phyloP scores from a whole-genome alignment of 2,888 invertebrate species.

The Catocala nupta region DNA sequence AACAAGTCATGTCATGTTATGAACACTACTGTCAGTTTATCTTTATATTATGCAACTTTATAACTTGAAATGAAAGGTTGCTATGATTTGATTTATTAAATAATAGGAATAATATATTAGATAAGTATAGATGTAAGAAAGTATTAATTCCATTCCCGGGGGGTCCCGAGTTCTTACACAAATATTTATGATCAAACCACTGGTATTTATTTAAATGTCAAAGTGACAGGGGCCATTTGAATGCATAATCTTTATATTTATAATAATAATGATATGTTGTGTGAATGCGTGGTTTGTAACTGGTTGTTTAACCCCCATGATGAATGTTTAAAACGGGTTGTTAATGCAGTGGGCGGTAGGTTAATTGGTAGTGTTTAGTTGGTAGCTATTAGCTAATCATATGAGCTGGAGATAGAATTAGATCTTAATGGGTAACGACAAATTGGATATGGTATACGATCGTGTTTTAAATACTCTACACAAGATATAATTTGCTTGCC shows the following conservation, averaged over 20 bases:
- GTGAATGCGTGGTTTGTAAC: neutral
- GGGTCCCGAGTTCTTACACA: neutral
- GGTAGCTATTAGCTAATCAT: too few species aligned
- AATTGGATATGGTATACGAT: too few species aligned
- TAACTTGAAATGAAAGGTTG: neutral
- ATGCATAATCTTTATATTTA: constrained; percentile 14
- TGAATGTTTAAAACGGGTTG: constrained; percentile 13
- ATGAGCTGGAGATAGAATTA: too few species aligned
- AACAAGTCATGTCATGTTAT: too few species aligned
- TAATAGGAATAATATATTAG: neutral
- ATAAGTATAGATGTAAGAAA: too few species aligned
- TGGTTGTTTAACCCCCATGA: constrained; percentile 6
- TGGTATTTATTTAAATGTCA: constrained; percentile 6
- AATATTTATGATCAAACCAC: neutral
- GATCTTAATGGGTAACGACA: too few species aligned
- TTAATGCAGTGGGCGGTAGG: neutral
- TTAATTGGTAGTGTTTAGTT: neutral
- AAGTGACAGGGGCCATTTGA: constrained; percentile 16
- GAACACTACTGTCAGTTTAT: too few species aligned
- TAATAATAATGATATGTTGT: constrained; percentile 10
- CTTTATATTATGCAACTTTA: too few species aligned
- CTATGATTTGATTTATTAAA: neutral
- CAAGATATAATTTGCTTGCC: too few species aligned
- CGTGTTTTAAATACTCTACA: too few species aligned
- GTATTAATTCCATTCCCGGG: neutral